Conservation (phyloP, 2,113 vertebrate genomes). For the Sphaerodactylus townsendi region DNA sequence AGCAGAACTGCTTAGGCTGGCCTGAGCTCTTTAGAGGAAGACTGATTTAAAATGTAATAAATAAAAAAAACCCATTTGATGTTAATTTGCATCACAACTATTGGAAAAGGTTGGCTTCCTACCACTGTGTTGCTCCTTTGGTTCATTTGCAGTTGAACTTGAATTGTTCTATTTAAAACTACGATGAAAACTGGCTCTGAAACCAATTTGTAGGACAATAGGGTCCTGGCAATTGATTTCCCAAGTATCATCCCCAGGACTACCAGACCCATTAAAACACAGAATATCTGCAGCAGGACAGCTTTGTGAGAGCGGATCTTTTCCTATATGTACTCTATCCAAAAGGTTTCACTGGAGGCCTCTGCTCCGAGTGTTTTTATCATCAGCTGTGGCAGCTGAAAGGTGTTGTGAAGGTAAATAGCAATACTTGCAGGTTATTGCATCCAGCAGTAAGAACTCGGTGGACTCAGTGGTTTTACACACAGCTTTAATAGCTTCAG, state of each 20-base stretch:
- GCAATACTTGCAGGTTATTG: background rate
- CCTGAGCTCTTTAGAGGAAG: no score
- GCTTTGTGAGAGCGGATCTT: accelerated
- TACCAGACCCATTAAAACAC: background rate
- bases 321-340: accelerated
- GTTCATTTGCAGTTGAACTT: background rate
- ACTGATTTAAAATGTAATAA: no score
- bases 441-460: background rate
- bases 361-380: background rate
- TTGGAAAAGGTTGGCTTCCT: no score
- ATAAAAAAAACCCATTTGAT: no score
- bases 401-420: constrained; percentile 32
- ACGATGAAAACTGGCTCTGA: accelerated
- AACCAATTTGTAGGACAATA: background rate
- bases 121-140: background rate
- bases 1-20: no score
- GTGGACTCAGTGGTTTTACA: constrained; percentile 35
- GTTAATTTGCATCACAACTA: no score
- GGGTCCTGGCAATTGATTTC: accelerated
- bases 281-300: background rate
- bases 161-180: background rate
- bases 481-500: constrained; percentile 54
- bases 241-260: accelerated
- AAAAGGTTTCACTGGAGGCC: background rate
- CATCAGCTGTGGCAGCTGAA: constrained; percentile 29